These are phyloP conservation scores for Brachionus rubens DNA, from an alignment of 1,140 invertebrate genomes.

Conservation along the genomic window DNA sequence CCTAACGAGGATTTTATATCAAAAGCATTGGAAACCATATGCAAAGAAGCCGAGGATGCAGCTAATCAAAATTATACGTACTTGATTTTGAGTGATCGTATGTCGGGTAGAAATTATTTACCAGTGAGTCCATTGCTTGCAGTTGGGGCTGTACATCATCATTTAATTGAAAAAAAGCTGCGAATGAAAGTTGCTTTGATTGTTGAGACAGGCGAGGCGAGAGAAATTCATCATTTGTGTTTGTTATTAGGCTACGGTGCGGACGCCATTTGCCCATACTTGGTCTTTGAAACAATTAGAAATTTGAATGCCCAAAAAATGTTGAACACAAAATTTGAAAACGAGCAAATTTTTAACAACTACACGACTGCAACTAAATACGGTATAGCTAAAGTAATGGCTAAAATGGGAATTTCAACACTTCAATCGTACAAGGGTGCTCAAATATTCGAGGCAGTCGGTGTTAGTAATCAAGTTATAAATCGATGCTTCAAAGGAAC, in stretches of 20 bases:
- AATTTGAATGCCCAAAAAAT: constrained; percentile 76
- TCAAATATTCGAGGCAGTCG: constrained; percentile 98
- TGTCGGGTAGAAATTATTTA: constrained; percentile 67
- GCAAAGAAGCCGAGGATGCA: constrained; percentile 77
- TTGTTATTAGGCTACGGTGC: constrained; percentile 92
- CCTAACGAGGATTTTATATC: constrained; percentile 71
- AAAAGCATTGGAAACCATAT: constrained; percentile 73
- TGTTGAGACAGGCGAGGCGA: constrained; percentile 86
- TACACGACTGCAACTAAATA: constrained; percentile 64
- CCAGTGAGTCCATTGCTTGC: constrained; percentile 73
- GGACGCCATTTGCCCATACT: constrained; percentile 92
- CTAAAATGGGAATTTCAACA: constrained; percentile 99
- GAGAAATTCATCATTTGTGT: constrained; percentile 93
- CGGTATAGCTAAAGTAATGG: constrained; percentile 76
- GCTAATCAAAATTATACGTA: constrained; percentile 72
- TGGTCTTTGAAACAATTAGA: constrained; percentile 86
- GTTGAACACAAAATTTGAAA: constrained; percentile 71
- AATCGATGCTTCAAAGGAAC: constrained; percentile 93
- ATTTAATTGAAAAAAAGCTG: constrained; percentile 87
- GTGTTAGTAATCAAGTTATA: constrained; percentile 83
- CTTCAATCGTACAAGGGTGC: constrained; percentile 98
- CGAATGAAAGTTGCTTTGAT: constrained; percentile 92
- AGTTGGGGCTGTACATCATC: constrained; percentile 87
- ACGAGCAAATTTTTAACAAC: constrained; percentile 78
- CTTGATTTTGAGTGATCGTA: constrained; percentile 81